Percentiles rank a stretch among this genome's conserved stretches.
Conservation (phyloP, 2,113 vertebrate genomes). For the Cromileptes altivelis region DNA sequence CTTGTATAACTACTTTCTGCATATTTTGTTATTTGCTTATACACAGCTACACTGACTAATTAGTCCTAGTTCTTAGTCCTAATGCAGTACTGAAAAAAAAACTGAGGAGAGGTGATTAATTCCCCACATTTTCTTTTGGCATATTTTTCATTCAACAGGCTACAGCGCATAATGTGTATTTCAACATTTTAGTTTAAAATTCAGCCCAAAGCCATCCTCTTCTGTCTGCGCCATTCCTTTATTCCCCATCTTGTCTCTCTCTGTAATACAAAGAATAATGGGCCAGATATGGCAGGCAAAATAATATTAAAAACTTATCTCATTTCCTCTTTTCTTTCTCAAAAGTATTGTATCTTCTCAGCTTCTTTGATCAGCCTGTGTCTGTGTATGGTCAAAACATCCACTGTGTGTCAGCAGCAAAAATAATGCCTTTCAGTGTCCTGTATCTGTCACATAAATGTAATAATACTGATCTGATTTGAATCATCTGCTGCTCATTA, state of each 20-base stretch:
- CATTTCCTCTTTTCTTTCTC: not conserved
- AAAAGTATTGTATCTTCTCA: constrained; percentile 1
- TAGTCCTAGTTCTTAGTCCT: not conserved
- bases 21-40: not conserved
- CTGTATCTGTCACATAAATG: constrained; percentile 31
- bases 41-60: not conserved
- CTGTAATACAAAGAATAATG: constrained; percentile 34
- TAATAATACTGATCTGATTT: constrained; percentile 40
- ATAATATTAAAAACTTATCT: constrained; percentile 14
- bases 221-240: constrained; percentile 5
- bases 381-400: constrained; percentile 1
- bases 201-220: constrained; percentile 1
- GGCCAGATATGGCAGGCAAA: not conserved
- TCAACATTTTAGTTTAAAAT: constrained; percentile 12
- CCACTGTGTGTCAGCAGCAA: constrained; percentile 8
- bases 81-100: not conserved
- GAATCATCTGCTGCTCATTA: constrained; percentile 52
- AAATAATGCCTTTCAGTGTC: constrained; percentile 24
- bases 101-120: constrained; percentile 15
- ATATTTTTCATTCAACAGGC: constrained; percentile 1
- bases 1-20: not conserved
- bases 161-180: not conserved
- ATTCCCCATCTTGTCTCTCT: constrained; percentile 27
- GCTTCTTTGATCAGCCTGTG: constrained; percentile 22
- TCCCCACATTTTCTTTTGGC: not conserved